Evolutionary conservation across 2,113 vertebrate species (phyloP), one percentile per base, ranked within the genome.

Genomic region (Mesoclemmys tuberculata): DNA sequence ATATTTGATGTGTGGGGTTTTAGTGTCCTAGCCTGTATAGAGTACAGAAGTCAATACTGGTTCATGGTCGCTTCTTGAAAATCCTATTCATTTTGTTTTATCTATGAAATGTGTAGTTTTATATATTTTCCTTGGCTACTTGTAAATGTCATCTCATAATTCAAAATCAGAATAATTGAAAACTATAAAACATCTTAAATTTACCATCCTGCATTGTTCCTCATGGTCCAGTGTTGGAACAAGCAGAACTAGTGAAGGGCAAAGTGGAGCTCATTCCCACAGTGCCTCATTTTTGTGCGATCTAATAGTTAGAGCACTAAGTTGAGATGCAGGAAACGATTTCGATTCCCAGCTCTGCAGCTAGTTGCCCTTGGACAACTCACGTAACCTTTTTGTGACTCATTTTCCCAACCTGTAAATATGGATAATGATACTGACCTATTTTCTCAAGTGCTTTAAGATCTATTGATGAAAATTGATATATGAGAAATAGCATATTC

Each of bases 71-170:
- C 78, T 91, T 91, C 79, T 38, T 88, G 48, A 95, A 51, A 13
- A 52, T 75, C 41, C 2, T 87, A 21, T 87, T 95, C 92, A 54
- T 79, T 85, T 3, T 52, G 51, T 44, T 19, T 93, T 6, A 10
- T 1, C 1, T 10, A 85, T 58, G 95, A 48, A 41, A 93, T 79
- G 6, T 46, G 26, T 27, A 46, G 31, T 24, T 90, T 95, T 68
- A 54, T 35, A 18, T 0, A 19, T 27, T 19, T 87, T 29, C 81
- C 56, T 89, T 48, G 55, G 27, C 78, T 87, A 58, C 84, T 55
- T 55, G 90, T 61, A 93, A 92, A 83, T 88, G 78, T 21, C 41
- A 10, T 75, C 91, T 84, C 21, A 48, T 54, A 80, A 41, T 85
- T 68, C 80, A 82, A 88, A 92, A 0, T 3, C 46, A 6, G 22